A percentile compares a stretch with the other conserved stretches of the same genome.
phyloP scores from a whole-genome alignment of 2,797 vertebrate genomes.

The Eidolon dupreanum region DNA sequence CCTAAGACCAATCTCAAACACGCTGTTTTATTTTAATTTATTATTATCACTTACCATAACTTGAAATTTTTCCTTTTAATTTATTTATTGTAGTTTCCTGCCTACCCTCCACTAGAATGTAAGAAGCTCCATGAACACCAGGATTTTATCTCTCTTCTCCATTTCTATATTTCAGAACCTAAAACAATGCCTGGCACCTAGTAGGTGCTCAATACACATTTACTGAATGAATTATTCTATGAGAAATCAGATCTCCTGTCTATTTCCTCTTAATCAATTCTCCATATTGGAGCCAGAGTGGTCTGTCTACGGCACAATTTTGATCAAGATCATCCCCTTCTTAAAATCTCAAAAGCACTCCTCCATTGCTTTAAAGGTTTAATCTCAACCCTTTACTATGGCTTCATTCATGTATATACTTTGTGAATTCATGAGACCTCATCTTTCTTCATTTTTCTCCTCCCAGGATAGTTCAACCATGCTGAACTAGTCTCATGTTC shows the following conservation, averaged over 20 bases:
- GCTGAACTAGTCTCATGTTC: neutral
- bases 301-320: neutral
- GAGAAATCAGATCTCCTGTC: neutral
- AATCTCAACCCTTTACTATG: neutral
- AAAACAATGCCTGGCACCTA: neutral
- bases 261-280: neutral
- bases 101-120: neutral
- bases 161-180: neutral
- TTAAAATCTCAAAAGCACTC: neutral
- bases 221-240: neutral
- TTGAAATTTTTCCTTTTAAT: neutral
- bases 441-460: neutral
- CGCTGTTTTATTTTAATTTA: neutral
- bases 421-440: neutral
- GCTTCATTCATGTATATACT: neutral
- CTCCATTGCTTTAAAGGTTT: neutral
- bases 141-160: neutral
- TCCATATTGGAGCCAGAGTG: neutral
- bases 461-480: neutral
- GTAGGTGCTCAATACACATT: neutral
- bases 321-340: neutral
- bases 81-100: neutral
- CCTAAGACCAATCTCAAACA: neutral
- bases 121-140: neutral
- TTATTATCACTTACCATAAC: neutral